Evolutionary conservation across 1,140 invertebrate species (phyloP).

Genomic region (Meloidogyne floridensis): DNA sequence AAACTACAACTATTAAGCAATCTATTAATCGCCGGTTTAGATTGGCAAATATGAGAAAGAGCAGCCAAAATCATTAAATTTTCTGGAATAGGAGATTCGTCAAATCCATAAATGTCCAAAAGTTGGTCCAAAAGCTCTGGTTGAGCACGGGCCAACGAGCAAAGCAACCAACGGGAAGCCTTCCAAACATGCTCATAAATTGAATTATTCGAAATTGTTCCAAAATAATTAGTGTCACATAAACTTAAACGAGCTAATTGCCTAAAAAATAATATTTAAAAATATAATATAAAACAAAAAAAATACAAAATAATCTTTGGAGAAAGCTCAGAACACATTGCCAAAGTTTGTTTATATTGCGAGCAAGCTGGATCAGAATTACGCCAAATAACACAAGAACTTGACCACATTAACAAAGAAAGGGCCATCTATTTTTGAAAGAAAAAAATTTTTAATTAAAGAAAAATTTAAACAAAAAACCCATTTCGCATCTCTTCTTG

Average conservation of each 20-base stretch:
- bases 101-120: conserved; percentile 18
- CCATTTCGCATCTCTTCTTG: background rate
- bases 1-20: conserved; percentile 18
- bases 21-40: conserved; percentile 23
- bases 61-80: conserved; percentile 14
- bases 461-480: background rate
- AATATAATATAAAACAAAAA: background rate
- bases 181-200: conserved; percentile 13
- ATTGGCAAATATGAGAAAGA: conserved; percentile 37
- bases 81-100: background rate
- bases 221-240: background rate
- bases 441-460: no score
- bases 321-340: conserved; percentile 43
- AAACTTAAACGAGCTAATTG: background rate
- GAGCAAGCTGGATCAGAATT: conserved; percentile 27
- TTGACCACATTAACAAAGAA: conserved; percentile 41
- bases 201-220: background rate
- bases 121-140: conserved; percentile 26
- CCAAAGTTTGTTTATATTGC: conserved; percentile 42
- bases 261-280: background rate
- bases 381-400: conserved; percentile 43
- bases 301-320: conserved; percentile 32
- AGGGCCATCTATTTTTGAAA: conserved; percentile 31
- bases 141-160: conserved; percentile 29
- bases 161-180: conserved; percentile 39